A percentile compares a stretch with the other conserved stretches of the same genome.
Conservation (phyloP, 2,888 invertebrate genomes). For the Aporophyla lueneburgensis region DNA sequence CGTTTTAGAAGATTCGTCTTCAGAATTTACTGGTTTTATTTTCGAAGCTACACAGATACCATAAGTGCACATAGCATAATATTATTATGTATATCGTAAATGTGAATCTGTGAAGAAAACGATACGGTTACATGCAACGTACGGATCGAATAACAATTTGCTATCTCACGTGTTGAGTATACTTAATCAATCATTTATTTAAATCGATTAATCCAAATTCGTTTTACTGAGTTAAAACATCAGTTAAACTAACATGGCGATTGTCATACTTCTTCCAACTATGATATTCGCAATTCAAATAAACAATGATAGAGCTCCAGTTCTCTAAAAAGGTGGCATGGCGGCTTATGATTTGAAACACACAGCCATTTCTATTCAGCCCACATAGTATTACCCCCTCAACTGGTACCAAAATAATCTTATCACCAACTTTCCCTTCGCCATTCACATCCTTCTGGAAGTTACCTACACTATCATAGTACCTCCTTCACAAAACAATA, state of each 20-base stretch:
- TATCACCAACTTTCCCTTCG: slow-evolving; percentile 50
- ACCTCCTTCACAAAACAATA: slow-evolving; percentile 76
- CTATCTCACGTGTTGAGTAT: not conserved
- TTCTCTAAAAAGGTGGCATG: not conserved
- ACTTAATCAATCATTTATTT: not conserved
- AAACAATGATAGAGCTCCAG: not conserved
- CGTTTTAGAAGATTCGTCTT: too few species aligned
- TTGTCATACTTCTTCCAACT: not conserved
- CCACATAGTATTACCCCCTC: slow-evolving; percentile 5
- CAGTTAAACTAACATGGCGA: not conserved
- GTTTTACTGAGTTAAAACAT: not conserved
- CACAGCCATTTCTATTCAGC: slow-evolving; percentile 1
- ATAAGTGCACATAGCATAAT: too few species aligned
- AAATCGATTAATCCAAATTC: not conserved
- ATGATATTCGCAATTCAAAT: not conserved
- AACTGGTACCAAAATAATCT: slow-evolving; percentile 31
- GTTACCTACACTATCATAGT: slow-evolving; percentile 59
- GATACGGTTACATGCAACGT: not conserved
- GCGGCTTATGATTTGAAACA: not conserved
- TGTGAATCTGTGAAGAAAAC: not conserved
- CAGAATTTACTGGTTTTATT: too few species aligned
- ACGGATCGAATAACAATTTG: too few species aligned
- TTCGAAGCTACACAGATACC: not conserved
- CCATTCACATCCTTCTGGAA: slow-evolving; percentile 53
- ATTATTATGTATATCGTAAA: not conserved